A percentile compares a stretch with the other conserved stretches of the same genome.
phyloP scores from a whole-genome alignment of 2,888 invertebrate genomes.

The Phymatocera aterrima region DNA sequence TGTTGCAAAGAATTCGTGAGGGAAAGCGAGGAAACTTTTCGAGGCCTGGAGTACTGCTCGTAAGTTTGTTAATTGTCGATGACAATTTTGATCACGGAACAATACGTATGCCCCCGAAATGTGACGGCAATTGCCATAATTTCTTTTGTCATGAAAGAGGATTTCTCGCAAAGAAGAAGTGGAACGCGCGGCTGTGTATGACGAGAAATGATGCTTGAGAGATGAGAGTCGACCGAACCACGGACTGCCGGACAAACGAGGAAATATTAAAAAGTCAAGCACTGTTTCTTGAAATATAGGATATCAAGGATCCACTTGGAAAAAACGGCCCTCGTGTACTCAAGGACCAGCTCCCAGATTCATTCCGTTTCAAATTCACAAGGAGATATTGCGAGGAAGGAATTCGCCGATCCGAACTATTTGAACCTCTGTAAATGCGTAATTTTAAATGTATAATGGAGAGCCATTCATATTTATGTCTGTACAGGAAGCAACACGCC shows the following conservation, averaged over 20 bases:
- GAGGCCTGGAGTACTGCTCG: no score
- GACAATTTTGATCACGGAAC: no score
- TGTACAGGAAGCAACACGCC: background rate
- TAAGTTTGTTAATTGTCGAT: no score
- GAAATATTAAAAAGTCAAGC: slow-evolving; percentile 44
- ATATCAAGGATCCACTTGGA: slow-evolving; percentile 55
- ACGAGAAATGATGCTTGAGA: slow-evolving; percentile 12
- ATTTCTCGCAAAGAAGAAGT: background rate
- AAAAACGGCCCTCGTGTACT: background rate
- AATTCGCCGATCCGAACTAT: background rate
- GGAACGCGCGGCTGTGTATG: background rate
- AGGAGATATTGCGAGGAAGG: background rate
- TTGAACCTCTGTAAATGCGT: background rate
- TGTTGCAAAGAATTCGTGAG: no score
- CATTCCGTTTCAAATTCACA: background rate
- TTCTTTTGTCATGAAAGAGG: background rate
- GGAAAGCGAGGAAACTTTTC: no score
- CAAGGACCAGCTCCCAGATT: slow-evolving; percentile 12
- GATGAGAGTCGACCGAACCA: background rate
- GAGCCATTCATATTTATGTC: background rate
- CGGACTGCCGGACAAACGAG: slow-evolving; percentile 24
- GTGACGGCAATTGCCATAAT: background rate
- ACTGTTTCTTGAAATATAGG: slow-evolving; percentile 52
- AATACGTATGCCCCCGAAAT: background rate
- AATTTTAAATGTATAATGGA: background rate